phyloP scores from a whole-genome alignment of 2,113 vertebrate genomes.

The Campylomormyrus numenius region DNA sequence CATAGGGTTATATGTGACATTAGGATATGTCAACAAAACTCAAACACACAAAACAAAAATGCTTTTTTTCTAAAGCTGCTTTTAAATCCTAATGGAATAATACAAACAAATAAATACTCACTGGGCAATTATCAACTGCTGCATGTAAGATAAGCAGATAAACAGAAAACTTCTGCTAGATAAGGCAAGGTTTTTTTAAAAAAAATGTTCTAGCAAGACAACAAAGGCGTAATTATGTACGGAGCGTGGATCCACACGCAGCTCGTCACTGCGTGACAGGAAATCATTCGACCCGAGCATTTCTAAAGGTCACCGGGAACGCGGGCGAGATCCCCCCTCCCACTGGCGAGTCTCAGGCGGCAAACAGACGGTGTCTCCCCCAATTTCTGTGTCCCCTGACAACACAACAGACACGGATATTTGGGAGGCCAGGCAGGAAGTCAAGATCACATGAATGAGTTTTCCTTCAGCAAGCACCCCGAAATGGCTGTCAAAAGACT shows the following conservation, averaged over 20 bases:
- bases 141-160: background rate
- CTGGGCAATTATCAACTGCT: background rate
- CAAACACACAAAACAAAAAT: background rate
- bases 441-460: background rate
- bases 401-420: background rate
- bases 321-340: background rate
- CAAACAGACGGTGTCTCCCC: slow-evolving; percentile 7
- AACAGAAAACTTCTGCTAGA: background rate
- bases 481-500: background rate
- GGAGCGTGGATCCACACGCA: background rate
- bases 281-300: slow-evolving; percentile 19
- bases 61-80: background rate
- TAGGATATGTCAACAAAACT: background rate
- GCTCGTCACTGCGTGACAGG: background rate
- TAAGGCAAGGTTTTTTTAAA: background rate
- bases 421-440: background rate
- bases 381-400: background rate
- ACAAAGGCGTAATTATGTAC: background rate
- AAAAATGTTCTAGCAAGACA: too few species aligned
- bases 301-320: slow-evolving; percentile 3
- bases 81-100: background rate
- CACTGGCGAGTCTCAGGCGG: background rate
- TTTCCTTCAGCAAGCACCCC: background rate
- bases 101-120: background rate
- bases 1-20: background rate